Conservation (phyloP, 1,140 invertebrate species). For the Lanistes nyassanus region DNA sequence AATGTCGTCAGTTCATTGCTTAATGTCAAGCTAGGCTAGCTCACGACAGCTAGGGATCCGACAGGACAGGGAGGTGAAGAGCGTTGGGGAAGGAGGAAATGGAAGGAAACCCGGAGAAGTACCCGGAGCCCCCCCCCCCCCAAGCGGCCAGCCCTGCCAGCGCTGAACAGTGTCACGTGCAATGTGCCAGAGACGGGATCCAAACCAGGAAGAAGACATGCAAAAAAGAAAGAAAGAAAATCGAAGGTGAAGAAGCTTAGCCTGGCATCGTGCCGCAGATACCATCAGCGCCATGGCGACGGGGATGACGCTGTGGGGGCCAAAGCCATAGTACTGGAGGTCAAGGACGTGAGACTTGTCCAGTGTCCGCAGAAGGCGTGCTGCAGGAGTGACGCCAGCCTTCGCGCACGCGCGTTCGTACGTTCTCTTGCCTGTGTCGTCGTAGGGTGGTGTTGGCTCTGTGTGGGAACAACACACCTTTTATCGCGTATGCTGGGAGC, state of each 20-base stretch:
- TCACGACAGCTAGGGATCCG: too few species aligned
- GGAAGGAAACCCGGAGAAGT: too few species aligned
- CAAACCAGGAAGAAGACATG: background rate
- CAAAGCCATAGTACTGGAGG: constrained; percentile 54
- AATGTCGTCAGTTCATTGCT: too few species aligned
- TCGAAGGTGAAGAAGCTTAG: background rate
- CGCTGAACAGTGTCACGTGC: background rate
- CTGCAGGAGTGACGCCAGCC: constrained; percentile 47
- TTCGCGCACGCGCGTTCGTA: constrained; percentile 59
- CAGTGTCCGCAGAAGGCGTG: constrained; percentile 45
- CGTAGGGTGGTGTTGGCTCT: constrained; percentile 46
- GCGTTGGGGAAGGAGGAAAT: background rate
- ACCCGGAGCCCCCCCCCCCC: too few species aligned
- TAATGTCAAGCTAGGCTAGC: too few species aligned
- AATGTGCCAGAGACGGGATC: constrained; percentile 1
- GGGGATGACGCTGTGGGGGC: constrained; percentile 52
- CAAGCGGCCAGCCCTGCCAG: background rate
- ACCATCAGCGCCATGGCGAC: constrained; percentile 57
- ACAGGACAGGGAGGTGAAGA: background rate
- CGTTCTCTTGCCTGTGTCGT: constrained; percentile 52
- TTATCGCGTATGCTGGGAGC: background rate
- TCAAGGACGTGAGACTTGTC: constrained; percentile 42
- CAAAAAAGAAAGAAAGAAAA: background rate
- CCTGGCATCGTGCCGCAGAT: constrained; percentile 20
- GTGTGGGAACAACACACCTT: constrained; percentile 8